These are phyloP conservation scores for Halotydeus destructor DNA, from an alignment of 1,140 invertebrate species.

Conservation along the genomic window DNA sequence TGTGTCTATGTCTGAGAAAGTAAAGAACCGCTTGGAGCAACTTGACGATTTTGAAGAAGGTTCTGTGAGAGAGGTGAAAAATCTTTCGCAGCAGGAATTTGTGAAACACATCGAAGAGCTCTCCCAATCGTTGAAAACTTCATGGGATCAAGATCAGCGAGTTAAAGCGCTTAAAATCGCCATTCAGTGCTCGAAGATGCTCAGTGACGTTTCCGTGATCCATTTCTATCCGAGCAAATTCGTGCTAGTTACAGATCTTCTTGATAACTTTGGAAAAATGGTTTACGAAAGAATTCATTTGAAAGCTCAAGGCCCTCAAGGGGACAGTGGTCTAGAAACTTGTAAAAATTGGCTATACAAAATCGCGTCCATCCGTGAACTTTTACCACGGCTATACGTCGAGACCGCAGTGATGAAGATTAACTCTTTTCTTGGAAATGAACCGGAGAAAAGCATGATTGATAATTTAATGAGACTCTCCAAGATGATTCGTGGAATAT, in stretches of 20 bases:
- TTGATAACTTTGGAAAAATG: conserved; percentile 81
- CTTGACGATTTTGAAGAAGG: conserved; percentile 75
- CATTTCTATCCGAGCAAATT: conserved; percentile 96
- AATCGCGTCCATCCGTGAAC: conserved; percentile 85
- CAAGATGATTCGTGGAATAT: conserved; percentile 70
- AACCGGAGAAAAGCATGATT: too few relatives aligned
- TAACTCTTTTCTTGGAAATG: conserved; percentile 48
- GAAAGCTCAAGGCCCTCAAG: conserved; percentile 36
- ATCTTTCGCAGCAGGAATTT: conserved; percentile 14
- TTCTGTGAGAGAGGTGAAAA: conserved; percentile 5
- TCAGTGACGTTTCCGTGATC: conserved; percentile 64
- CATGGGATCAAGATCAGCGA: conserved; percentile 79
- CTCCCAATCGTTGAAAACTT: conserved; percentile 60
- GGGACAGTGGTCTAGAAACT: conserved; percentile 38
- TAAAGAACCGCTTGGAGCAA: conserved; percentile 72
- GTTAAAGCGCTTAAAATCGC: conserved; percentile 91
- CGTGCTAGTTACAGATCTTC: conserved; percentile 79
- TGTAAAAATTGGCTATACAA: conserved; percentile 98
- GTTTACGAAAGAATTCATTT: conserved; percentile 64
- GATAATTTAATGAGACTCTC: conserved; percentile 33
- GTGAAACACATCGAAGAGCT: conserved; percentile 64
- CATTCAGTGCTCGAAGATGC: conserved; percentile 82
- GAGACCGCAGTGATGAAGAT: conserved; percentile 82
- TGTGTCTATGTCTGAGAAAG: conserved; percentile 53
- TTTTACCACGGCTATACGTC: conserved; percentile 74